Evolutionary conservation across 92 coral and sea anemone species (phyloP), one percentile per base, ranked within the genome.

Genomic region (Umimayanthus chanpuru): DNA sequence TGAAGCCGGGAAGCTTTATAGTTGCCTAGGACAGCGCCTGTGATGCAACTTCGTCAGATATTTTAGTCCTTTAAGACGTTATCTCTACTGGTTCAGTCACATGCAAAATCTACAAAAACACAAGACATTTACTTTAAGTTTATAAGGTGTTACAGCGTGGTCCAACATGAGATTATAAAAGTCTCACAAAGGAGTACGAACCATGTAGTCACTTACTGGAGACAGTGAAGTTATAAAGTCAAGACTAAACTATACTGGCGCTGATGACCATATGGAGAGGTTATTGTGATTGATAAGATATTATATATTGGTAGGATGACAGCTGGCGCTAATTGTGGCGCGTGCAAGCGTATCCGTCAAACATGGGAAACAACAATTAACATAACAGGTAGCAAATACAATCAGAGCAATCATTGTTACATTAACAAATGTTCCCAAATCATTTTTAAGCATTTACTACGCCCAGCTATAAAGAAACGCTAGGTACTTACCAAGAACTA

Each of bases 281-380:
- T 53, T 53, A 53, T 53, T 53, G 1, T 53, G 20, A 53, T 1
- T 47, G 44, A n/a, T n/a, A n/a, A n/a, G n/a, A n/a, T n/a, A n/a
- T n/a, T n/a, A n/a, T n/a, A 76, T 76, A 76, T 50, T 18, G 81
- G 58, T 76, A 50, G 1, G 9, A 76, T 6, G 58, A 76, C 81
- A 77, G 81, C 14, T 7, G 16, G n/a, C 50, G 28, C 8, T 23
- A 50, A 76, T 28, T 21, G 82, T 38, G 82, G 67, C 82, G 82
- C 70, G 82, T 79, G 82, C 68, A 28, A 79, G 70, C n/a, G 28
- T 50, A 79, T 40, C 82, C 67, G 10, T 47, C 50, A 18, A 11
- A n/a, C 67, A 50, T 25, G 40, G 82, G 39, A 8, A 78, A 78
- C 50, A 78, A 4, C 7, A 26, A 23, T 4, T 61, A 53, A 12